Evolutionary conservation across 2,797 vertebrate genomes (phyloP), one percentile per base, ranked within the genome.

Genomic region (Danio albolineatus): DNA sequence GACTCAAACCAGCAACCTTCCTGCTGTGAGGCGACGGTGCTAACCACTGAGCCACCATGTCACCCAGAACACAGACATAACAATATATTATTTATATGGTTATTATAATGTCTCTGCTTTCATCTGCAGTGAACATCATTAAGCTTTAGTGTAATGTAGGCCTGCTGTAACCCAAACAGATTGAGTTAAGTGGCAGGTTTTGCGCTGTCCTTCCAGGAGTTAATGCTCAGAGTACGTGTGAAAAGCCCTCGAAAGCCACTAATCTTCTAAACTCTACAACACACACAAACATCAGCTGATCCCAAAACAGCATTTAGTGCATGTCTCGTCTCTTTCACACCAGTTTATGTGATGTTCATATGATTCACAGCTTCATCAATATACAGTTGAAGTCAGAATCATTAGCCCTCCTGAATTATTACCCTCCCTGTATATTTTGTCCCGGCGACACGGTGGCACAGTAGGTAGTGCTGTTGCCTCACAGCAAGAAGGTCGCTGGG

Each of bases 231-330:
- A 77, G 76, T 28, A 80, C 39, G 61, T 61, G 72, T 59, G 74
- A 76, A 84, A 84, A 82, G 73, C 82, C 85, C 61, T 38, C 72
- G 54, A 74, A 82, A 84, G 72, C 66, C 61, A 38, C 64, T 84
- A 85, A 85, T 82, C 79, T 83, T 83, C 61, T 82, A 75, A 83
- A 67, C 48, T 67, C 56, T 51, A 71, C 51, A 74, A 39, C 65
- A 72, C 71, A 80, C 73, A 76, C 48, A 66, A 77, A 54, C 71
- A 82, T 62, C 67, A 36, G 56, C 38, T 21, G 57, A 61, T 54
- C 57, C 60, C 28, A 65, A 81, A 81, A 82, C 76, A 77, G 66
- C 59, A 74, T 72, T 78, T 74, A 71, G 65, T 41, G 41, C 39
- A 43, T 14, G 28, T 14, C 71, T 19, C 28, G 28, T 28, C 28